Evolutionary conservation across 2,797 vertebrate species (phyloP).

Genomic region (Tympanoctomys barrerae): DNA sequence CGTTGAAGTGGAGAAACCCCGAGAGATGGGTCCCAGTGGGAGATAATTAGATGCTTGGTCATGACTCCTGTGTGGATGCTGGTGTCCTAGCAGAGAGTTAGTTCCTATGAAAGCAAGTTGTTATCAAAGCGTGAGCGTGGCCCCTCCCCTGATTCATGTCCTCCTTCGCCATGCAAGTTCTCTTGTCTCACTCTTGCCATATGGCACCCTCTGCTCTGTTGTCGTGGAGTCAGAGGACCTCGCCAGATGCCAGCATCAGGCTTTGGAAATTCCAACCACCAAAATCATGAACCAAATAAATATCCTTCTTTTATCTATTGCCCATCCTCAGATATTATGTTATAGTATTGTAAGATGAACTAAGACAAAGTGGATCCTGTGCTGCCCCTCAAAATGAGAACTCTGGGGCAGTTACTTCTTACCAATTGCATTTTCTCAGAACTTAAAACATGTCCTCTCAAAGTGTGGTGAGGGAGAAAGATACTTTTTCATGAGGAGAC

Average conservation of each 20-base stretch:
- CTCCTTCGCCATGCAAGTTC: neutral
- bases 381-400: conserved; percentile 78
- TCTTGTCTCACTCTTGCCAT: neutral
- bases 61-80: neutral
- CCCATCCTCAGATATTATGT: neutral
- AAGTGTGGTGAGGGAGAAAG: neutral
- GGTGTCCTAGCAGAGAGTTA: neutral
- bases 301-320: neutral
- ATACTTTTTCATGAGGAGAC: neutral
- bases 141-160: neutral
- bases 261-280: neutral
- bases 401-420: conserved; percentile 65
- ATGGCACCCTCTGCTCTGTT: neutral
- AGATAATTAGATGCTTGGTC: neutral
- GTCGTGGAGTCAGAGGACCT: neutral
- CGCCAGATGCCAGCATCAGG: neutral
- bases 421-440: conserved; percentile 57
- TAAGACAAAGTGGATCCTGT: conserved; percentile 76
- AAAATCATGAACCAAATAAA: neutral
- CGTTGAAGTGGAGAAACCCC: neutral
- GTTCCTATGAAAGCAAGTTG: neutral
- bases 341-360: neutral
- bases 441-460: conserved; percentile 16
- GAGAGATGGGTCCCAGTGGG: neutral
- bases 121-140: neutral